phyloP scores from a whole-genome alignment of 2,113 vertebrate species.

The Pontoporia blainvillei region DNA sequence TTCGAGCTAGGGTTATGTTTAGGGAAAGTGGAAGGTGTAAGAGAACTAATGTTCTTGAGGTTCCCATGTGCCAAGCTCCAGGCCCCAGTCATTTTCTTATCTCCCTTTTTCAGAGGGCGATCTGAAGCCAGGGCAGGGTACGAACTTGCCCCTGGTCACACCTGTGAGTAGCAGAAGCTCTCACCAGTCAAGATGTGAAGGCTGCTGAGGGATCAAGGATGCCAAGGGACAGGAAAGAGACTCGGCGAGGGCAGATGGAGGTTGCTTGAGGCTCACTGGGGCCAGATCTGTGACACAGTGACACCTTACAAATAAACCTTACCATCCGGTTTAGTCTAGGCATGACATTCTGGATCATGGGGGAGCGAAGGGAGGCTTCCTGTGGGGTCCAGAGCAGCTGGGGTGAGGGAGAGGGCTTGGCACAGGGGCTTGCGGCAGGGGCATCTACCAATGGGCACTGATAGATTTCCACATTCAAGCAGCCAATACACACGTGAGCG shows the following conservation, averaged over 20 bases:
- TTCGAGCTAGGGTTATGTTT: too few species aligned
- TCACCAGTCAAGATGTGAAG: background rate
- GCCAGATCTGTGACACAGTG: background rate
- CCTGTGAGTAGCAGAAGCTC: background rate
- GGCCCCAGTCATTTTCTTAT: background rate
- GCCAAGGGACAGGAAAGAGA: background rate
- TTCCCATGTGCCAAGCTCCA: too few species aligned
- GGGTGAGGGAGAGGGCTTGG: rapidly evolving
- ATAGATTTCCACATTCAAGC: background rate
- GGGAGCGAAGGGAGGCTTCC: background rate
- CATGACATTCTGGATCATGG: background rate
- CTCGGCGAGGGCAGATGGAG: background rate
- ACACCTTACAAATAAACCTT: background rate
- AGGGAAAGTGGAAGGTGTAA: too few species aligned
- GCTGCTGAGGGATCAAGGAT: background rate
- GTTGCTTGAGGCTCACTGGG: rapidly evolving
- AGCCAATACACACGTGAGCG: background rate
- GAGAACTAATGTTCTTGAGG: background rate
- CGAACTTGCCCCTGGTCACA: background rate
- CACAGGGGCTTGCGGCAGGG: background rate
- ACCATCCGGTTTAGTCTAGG: background rate
- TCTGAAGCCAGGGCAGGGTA: background rate
- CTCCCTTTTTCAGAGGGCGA: background rate
- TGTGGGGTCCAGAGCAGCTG: background rate
- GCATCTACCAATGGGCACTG: too few species aligned